phyloP scores from a whole-genome alignment of 2,888 invertebrate genomes.

The Platycheirus albimanus region DNA sequence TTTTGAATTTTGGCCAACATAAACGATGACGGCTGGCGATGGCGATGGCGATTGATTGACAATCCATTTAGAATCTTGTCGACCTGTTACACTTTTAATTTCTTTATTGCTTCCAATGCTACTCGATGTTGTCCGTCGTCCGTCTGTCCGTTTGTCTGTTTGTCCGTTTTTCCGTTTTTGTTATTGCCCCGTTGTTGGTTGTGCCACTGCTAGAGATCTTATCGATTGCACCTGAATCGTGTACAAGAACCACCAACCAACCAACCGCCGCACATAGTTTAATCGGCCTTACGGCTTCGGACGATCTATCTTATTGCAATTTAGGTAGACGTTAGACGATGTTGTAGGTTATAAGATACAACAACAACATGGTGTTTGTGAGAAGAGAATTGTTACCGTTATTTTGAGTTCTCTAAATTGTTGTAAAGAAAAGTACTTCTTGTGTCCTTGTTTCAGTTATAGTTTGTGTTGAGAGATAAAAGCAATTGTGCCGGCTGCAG shows the following conservation, averaged over 20 bases:
- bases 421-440: neutral
- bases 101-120: slow-evolving; percentile 62
- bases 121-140: slow-evolving; percentile 17
- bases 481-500: slow-evolving; percentile 74
- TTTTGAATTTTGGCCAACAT: slow-evolving; percentile 56
- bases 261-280: slow-evolving; percentile 39
- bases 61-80: slow-evolving; percentile 56
- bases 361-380: neutral
- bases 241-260: slow-evolving; percentile 38
- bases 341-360: no score
- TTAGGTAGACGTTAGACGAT: neutral
- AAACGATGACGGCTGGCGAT: slow-evolving; percentile 47
- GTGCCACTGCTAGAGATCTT: slow-evolving; percentile 40
- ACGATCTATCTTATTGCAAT: slow-evolving; percentile 38
- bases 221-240: slow-evolving; percentile 70
- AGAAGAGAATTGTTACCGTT: slow-evolving; percentile 56
- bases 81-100: slow-evolving; percentile 73
- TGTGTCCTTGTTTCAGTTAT: slow-evolving; percentile 46
- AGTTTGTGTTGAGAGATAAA: slow-evolving; percentile 49
- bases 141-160: neutral
- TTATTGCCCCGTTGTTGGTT: neutral
- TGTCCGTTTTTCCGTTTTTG: no score
- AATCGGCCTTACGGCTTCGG: slow-evolving; percentile 33
- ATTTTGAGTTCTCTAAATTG: slow-evolving; percentile 54
- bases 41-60: slow-evolving; percentile 62